Evolutionary conservation across 2,888 invertebrate species (phyloP), one percentile per base, ranked within the genome.

Genomic region (Gymnocheta viridis): DNA sequence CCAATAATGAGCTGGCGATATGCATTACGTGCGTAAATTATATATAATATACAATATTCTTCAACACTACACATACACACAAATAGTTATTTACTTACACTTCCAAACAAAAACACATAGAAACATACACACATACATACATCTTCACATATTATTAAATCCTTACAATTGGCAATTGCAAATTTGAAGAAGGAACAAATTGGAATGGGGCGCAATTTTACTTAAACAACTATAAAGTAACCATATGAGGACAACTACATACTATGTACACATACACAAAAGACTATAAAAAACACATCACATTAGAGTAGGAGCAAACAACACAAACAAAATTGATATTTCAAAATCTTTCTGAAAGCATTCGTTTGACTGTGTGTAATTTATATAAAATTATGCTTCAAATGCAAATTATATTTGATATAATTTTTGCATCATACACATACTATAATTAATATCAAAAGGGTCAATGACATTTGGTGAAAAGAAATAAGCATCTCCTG

Each of bases 391-490:
- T 81, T 76, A 69, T 62, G 35, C 54, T 74, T 73, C 64, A 73
- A 77, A 72, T 84, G 76, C 54, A 84, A 81, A 84, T 84, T 81
- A 81, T 81, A 81, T 84, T 80, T 80, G 76, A 72, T 60, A 80
- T 76, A 76, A 83, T 80, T 77, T 32, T 73, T 77, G 35, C 44
- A 67, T 56, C 17, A 44, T 14, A 35, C 2, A 60, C 9, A 41
- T 24, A n/a, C 0, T 62, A 41, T 10, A 29, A 41, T 60, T 79
- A 60, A 44, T 32, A 44, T 24, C 32, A 29, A 62, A 74, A 54
- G 27, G 81, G 51, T 81, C 66, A 81, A 76, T 76, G 74, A 62
- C 81, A 47, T 69, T 62, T 29, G 49, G 35, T 76, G 35, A 54
- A 74, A 70, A 69, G 44, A 32, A 81, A 54, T 62, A 62, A 54